phyloP scores from a whole-genome alignment of 2,888 invertebrate genomes.

The Theodoxus fluviatilis region DNA sequence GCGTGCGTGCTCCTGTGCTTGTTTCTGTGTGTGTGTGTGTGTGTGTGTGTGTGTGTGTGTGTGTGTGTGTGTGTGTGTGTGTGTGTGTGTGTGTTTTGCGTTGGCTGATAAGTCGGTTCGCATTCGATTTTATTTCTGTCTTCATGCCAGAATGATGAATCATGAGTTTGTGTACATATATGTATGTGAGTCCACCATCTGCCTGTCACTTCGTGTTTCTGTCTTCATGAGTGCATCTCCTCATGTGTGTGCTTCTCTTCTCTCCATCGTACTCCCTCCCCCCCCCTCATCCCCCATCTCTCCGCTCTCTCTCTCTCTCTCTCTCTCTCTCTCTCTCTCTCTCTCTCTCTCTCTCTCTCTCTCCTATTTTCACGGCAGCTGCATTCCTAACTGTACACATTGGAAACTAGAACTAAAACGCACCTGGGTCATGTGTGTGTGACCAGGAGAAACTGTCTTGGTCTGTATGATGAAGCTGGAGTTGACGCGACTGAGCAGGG shows the following conservation, averaged over 20 bases:
- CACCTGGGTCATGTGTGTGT: neutral
- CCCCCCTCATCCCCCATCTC: too few relatives aligned
- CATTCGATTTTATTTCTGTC: neutral
- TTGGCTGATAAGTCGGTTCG: neutral
- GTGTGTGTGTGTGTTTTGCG: neutral
- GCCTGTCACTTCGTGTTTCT: neutral
- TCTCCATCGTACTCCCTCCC: too few relatives aligned
- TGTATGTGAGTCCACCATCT: conserved; percentile 11
- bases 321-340: neutral
- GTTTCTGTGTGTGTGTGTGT: neutral
- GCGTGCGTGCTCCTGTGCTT: too few relatives aligned
- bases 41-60: neutral
- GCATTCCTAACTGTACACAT: too few relatives aligned
- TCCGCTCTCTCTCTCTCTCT: too few relatives aligned
- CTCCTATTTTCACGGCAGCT: conserved; percentile 4
- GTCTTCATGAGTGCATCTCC: neutral
- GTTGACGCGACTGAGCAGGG: conserved; percentile 53
- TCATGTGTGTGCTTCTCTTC: neutral
- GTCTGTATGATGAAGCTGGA: conserved; percentile 50
- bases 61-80: conserved; percentile 9
- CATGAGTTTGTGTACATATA: neutral
- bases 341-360: too few relatives aligned
- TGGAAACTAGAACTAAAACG: neutral
- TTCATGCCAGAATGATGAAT: too few relatives aligned
- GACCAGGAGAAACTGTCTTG: conserved; percentile 31